Evolutionary conservation across 1,140 invertebrate genomes (phyloP).

Genomic region (Fopius arisanus): DNA sequence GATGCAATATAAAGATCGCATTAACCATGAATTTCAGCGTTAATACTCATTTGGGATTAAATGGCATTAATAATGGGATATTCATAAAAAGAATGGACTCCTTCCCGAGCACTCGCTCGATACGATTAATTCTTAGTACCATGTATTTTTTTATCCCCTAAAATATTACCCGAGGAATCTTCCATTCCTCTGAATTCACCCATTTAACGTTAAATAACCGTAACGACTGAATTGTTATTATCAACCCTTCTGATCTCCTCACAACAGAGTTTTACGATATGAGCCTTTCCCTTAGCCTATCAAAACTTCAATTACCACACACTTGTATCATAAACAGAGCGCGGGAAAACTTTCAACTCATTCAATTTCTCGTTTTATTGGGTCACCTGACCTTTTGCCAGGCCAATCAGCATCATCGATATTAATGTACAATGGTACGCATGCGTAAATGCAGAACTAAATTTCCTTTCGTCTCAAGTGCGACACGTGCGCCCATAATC

Average conservation of each 20-base stretch:
- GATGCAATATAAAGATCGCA: neutral
- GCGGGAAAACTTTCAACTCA: neutral
- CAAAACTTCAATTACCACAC: neutral
- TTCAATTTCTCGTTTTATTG: neutral
- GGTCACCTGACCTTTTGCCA: neutral
- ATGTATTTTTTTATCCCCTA: neutral
- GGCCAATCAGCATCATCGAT: neutral
- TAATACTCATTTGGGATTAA: neutral
- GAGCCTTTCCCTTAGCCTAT: neutral
- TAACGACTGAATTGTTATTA: neutral
- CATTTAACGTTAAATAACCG: neutral
- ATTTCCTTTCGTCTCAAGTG: neutral
- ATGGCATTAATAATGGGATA: neutral
- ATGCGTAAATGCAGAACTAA: conserved; percentile 2
- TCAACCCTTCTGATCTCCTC: neutral
- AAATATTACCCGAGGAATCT: neutral
- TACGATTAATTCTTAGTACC: neutral
- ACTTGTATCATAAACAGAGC: neutral
- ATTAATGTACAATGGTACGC: conserved; percentile 5
- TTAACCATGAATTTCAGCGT: neutral
- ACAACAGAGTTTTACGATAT: neutral
- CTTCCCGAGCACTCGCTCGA: neutral
- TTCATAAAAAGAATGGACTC: neutral
- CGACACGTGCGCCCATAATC: conserved; percentile 20
- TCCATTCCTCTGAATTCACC: neutral